phyloP scores from a whole-genome alignment of 2,888 invertebrate species.

The Phymatocera aterrima region DNA sequence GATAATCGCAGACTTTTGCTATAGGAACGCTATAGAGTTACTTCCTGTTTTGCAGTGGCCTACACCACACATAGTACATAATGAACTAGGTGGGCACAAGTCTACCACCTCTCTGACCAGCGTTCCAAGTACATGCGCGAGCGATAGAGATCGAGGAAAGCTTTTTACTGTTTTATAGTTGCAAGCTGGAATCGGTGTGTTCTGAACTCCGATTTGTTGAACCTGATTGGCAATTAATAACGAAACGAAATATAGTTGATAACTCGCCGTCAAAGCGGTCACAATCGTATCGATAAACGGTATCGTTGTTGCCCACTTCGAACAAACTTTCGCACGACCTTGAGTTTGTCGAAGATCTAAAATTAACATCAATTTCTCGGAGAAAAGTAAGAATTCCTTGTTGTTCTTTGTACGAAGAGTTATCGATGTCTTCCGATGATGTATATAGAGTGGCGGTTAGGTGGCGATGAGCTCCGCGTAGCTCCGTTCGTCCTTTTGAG shows the following conservation, averaged over 20 bases:
- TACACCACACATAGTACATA: constrained; percentile 20
- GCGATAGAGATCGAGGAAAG: constrained; percentile 8
- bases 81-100: background rate
- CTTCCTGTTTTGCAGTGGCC: constrained; percentile 45
- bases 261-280: no score
- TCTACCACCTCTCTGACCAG: constrained; percentile 1
- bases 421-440: background rate
- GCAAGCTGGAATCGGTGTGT: background rate
- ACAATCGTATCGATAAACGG: no score
- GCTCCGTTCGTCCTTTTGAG: background rate
- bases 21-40: constrained; percentile 15
- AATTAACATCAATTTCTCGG: no score
- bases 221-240: no score
- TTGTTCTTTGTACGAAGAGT: background rate
- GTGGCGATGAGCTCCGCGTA: background rate
- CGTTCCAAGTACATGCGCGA: background rate
- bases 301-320: no score
- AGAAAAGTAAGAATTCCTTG: background rate
- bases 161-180: background rate
- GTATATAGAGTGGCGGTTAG: background rate
- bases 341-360: no score
- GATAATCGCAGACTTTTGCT: constrained; percentile 59
- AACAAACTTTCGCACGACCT: no score
- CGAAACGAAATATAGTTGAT: no score
- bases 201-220: no score